Evolutionary conservation across 2,797 vertebrate genomes (phyloP).

Genomic region (Karalla daura): DNA sequence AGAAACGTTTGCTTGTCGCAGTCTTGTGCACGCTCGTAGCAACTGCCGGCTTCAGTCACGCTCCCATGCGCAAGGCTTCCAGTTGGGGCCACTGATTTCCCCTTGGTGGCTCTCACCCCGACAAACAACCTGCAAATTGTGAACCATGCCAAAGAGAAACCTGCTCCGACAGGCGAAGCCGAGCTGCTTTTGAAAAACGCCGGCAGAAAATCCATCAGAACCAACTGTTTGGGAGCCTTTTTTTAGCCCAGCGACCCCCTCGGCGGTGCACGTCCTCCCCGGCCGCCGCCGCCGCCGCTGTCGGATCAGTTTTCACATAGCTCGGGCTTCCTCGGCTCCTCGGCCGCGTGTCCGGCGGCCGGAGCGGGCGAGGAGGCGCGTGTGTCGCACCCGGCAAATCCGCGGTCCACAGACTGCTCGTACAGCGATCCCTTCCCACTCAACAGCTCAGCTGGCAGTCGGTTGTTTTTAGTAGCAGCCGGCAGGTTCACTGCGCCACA

Average conservation of each 20-base stretch:
- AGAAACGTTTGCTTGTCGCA: too few species aligned
- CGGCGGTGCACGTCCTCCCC: constrained; percentile 27
- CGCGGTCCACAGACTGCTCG: constrained; percentile 13
- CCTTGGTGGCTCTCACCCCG: constrained; percentile 43
- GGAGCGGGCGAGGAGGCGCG: background rate
- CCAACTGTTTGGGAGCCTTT: constrained; percentile 65
- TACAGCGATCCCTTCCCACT: constrained; percentile 12
- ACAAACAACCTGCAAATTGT: constrained; percentile 60
- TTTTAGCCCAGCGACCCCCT: constrained; percentile 27
- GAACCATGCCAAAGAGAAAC: constrained; percentile 54
- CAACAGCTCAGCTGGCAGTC: constrained; percentile 20
- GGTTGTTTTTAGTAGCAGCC: constrained; percentile 52
- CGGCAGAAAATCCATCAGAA: constrained; percentile 62
- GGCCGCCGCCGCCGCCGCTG: constrained; percentile 28
- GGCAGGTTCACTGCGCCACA: constrained; percentile 58
- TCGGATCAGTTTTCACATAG: constrained; percentile 51
- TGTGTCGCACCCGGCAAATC: constrained; percentile 8
- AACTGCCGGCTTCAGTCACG: too few species aligned
- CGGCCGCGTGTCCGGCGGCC: constrained; percentile 12
- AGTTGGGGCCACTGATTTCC: too few species aligned
- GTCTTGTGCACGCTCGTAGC: too few species aligned
- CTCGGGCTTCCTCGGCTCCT: constrained; percentile 44
- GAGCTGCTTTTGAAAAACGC: constrained; percentile 48
- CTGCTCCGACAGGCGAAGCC: constrained; percentile 48
- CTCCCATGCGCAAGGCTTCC: too few species aligned